Evolutionary conservation across 2,113 vertebrate species (phyloP).

Genomic region (Crotalus viridis): DNA sequence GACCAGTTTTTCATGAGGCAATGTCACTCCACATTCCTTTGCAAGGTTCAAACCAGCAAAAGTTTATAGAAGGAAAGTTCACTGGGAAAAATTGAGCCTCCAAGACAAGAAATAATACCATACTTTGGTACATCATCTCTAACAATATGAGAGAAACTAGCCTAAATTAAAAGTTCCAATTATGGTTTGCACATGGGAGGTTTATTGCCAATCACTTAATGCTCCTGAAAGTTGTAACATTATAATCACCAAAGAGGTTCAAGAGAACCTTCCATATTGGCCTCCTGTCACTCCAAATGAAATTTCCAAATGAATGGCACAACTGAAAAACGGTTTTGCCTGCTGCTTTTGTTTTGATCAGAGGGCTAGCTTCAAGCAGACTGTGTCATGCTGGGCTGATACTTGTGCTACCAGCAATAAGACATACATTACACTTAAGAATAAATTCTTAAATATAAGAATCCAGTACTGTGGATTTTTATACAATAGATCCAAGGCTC

Average conservation of each 20-base stretch:
- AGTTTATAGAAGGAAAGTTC: neutral
- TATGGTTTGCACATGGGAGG: neutral
- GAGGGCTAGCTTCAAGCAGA: neutral
- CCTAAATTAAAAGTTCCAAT: neutral
- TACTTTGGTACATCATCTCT: neutral
- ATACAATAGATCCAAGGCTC: neutral
- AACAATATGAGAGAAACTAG: neutral
- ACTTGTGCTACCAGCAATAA: neutral
- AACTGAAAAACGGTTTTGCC: neutral
- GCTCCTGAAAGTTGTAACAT: neutral
- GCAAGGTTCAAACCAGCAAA: neutral
- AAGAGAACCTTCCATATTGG: neutral
- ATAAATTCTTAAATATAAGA: neutral
- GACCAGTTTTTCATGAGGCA: neutral
- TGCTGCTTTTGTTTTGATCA: neutral
- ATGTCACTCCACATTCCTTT: neutral
- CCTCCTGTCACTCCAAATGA: neutral
- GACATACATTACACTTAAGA: neutral
- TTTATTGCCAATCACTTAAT: neutral
- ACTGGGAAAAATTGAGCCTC: neutral
- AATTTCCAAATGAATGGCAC: neutral
- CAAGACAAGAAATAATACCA: neutral
- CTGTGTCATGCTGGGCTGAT: neutral
- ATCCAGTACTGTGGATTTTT: neutral
- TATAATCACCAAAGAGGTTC: neutral